These are phyloP conservation scores for Gari tellinella DNA, from an alignment of 2,888 invertebrate species.

Conservation along the genomic window DNA sequence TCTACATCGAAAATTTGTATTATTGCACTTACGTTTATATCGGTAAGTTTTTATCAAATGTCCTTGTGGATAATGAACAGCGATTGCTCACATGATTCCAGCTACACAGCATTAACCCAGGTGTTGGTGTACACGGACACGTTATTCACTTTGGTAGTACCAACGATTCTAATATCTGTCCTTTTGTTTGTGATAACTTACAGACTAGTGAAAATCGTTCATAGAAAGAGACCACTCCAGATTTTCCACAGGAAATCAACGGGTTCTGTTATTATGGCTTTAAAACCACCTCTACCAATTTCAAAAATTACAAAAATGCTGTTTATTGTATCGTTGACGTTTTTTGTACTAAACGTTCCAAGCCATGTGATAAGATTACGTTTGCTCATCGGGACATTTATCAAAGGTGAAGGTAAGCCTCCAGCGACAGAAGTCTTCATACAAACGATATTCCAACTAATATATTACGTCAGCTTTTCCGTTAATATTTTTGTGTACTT, in stretches of 20 bases:
- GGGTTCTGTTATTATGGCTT: background rate
- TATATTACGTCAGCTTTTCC: conserved; percentile 73
- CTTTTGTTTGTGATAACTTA: conserved; percentile 27
- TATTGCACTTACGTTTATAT: conserved; percentile 26
- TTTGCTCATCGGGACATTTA: conserved; percentile 46
- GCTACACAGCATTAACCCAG: conserved; percentile 29
- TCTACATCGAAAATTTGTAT: conserved; percentile 36
- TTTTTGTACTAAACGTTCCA: conserved; percentile 70
- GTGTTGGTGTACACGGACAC: conserved; percentile 58
- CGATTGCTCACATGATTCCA: conserved; percentile 34
- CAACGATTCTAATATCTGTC: conserved; percentile 57
- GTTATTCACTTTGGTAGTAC: conserved; percentile 61
- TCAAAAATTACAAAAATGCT: conserved; percentile 71
- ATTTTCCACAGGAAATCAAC: background rate
- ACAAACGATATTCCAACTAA: conserved; percentile 58
- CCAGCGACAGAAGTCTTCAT: conserved; percentile 39
- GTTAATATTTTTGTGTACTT: conserved; percentile 70
- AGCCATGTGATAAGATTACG: conserved; percentile 69
- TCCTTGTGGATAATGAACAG: conserved; percentile 60
- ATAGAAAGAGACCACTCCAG: background rate
- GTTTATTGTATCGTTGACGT: conserved; percentile 71
- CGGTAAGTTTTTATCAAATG: conserved; percentile 55
- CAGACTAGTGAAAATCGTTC: conserved; percentile 24
- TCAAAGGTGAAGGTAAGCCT: conserved; percentile 24
- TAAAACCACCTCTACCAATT: conserved; percentile 14